A percentile compares a stretch with the other conserved stretches of the same genome.
Evolutionary conservation across 2,888 invertebrate species (phyloP).

Genomic region (Drosophila pullipes): DNA sequence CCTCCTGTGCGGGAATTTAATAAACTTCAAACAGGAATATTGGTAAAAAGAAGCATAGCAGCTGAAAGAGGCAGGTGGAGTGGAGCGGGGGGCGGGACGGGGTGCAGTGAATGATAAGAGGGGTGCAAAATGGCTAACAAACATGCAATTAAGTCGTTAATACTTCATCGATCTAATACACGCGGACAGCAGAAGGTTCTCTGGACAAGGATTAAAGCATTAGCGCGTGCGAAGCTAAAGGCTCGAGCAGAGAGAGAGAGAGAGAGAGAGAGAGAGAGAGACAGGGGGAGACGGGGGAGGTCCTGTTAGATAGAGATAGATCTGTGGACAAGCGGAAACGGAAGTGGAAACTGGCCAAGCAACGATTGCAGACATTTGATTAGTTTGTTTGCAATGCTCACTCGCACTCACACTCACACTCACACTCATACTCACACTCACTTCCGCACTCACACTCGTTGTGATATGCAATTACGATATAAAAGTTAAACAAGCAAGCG

Average conservation of each 20-base stretch:
- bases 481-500: conserved; percentile 76
- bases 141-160: conserved; percentile 85
- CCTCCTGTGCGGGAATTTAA: conserved; percentile 58
- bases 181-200: conserved; percentile 63
- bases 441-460: conserved; percentile 4
- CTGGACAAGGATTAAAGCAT: conserved; percentile 81
- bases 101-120: neutral
- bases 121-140: conserved; percentile 78
- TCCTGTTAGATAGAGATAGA: neutral
- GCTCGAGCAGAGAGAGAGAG: conserved; percentile 8
- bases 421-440: neutral
- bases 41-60: conserved; percentile 5
- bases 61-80: conserved; percentile 2
- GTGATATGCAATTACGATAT: conserved; percentile 83
- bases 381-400: conserved; percentile 73
- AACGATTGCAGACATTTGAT: conserved; percentile 83
- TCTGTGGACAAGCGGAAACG: conserved; percentile 36
- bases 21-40: conserved; percentile 62
- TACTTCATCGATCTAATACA: conserved; percentile 85
- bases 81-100: neutral
- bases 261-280: conserved; percentile 26
- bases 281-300: conserved; percentile 21
- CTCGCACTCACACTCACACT: neutral
- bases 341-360: conserved; percentile 54
- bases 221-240: conserved; percentile 68